These are phyloP conservation scores for Horisme vitalbata DNA, from an alignment of 2,888 invertebrate genomes.

Conservation along the genomic window DNA sequence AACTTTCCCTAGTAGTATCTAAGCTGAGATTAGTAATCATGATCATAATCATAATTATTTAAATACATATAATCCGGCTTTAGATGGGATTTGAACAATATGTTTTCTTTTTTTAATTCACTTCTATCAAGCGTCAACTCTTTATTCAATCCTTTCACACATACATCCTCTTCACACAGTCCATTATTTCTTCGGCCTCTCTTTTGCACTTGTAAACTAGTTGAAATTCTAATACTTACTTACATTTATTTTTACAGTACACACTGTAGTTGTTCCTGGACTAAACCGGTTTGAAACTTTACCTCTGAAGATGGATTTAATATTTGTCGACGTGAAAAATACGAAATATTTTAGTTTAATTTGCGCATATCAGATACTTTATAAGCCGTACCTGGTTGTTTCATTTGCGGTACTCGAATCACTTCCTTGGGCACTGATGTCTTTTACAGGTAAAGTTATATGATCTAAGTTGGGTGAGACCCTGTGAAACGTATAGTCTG, in stretches of 20 bases:
- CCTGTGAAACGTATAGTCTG: too few relatives aligned
- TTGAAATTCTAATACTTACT: too few relatives aligned
- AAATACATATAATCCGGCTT: too few relatives aligned
- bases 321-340: conserved; percentile 48
- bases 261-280: conserved; percentile 51
- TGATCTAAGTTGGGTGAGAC: too few relatives aligned
- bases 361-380: conserved; percentile 52
- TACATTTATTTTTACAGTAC: conserved; percentile 56
- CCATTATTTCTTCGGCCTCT: too few relatives aligned
- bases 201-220: too few relatives aligned
- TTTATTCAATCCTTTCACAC: not conserved
- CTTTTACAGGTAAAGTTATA: conserved; percentile 43
- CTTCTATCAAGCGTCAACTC: not conserved
- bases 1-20: too few relatives aligned
- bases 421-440: conserved; percentile 52
- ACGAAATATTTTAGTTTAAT: conserved; percentile 43
- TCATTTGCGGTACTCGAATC: conserved; percentile 40
- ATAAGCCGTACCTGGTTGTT: conserved; percentile 46
- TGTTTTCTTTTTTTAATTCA: not conserved
- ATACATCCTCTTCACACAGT: too few relatives aligned
- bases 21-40: too few relatives aligned
- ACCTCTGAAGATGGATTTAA: conserved; percentile 57
- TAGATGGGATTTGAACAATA: too few relatives aligned
- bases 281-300: conserved; percentile 43
- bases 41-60: too few relatives aligned